Conservation (phyloP, 2,113 vertebrate species). For the Thinocorus orbignyianus region DNA sequence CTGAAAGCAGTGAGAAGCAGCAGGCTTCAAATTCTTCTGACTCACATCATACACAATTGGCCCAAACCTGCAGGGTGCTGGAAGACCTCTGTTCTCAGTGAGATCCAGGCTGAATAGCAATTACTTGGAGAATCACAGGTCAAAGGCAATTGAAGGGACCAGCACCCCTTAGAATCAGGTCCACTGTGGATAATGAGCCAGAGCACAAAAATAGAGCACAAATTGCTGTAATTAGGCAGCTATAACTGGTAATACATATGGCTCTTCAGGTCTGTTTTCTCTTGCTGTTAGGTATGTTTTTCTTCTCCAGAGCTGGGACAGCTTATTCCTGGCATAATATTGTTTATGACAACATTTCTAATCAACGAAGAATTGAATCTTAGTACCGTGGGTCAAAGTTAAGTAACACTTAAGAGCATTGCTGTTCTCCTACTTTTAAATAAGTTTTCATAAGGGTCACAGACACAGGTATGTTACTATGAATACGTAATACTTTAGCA, state of each 20-base stretch:
- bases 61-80: neutral
- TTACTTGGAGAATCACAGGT: slow-evolving; percentile 41
- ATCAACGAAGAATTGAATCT: neutral
- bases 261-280: neutral
- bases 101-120: slow-evolving; percentile 24
- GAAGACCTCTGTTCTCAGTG: neutral
- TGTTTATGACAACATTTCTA: neutral
- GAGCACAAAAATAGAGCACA: slow-evolving; percentile 12
- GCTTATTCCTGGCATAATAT: neutral
- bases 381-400: neutral
- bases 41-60: neutral
- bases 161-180: neutral
- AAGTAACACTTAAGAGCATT: neutral
- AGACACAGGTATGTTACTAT: neutral
- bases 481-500: neutral
- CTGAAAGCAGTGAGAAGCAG: slow-evolving; percentile 16
- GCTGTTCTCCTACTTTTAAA: neutral
- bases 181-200: slow-evolving; percentile 20
- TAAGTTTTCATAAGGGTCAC: neutral
- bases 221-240: slow-evolving; percentile 43
- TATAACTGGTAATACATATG: neutral
- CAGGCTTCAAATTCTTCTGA: slow-evolving; percentile 26
- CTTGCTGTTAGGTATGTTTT: neutral
- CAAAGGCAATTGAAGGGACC: slow-evolving; percentile 31
- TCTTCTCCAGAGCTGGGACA: neutral